These are phyloP conservation scores for Phataginus tricuspis DNA, from an alignment of 2,797 vertebrate species.

Conservation along the genomic window DNA sequence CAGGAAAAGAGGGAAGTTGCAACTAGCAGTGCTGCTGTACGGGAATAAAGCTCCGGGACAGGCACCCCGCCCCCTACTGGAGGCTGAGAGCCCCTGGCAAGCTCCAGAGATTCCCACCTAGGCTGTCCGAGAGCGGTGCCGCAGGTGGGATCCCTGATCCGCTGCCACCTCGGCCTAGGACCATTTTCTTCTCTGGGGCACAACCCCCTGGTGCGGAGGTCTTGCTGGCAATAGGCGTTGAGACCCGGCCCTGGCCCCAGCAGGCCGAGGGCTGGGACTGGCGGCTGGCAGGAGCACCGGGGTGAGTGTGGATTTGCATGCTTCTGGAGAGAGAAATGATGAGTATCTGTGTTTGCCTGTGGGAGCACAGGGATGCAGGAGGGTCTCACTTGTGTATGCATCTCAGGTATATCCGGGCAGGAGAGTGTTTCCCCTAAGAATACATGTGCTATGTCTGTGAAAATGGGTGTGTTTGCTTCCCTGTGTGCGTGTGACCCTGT, in stretches of 20 bases:
- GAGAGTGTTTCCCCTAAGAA: not conserved
- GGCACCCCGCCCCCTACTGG: not conserved
- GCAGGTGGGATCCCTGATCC: not conserved
- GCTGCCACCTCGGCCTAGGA: not conserved
- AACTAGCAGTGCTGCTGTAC: not conserved
- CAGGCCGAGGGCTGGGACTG: not conserved
- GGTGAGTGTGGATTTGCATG: not conserved
- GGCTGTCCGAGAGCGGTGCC: fast-evolving
- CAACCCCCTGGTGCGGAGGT: not conserved
- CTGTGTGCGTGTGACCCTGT: not conserved
- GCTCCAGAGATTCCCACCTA: not conserved
- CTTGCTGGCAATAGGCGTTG: not conserved
- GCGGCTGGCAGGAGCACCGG: not conserved
- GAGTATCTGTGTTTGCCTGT: not conserved
- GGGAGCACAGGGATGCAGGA: not conserved
- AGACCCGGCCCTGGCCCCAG: not conserved
- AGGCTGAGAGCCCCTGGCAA: not conserved
- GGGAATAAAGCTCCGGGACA: too few species aligned
- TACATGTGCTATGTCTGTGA: not conserved
- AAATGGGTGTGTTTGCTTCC: not conserved
- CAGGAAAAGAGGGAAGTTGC: not conserved
- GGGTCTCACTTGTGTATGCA: not conserved
- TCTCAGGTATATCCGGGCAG: not conserved
- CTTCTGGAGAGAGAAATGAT: not conserved
- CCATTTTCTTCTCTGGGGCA: not conserved